phyloP scores from a whole-genome alignment of 2,888 invertebrate genomes.

The Galerucella nymphaeae region DNA sequence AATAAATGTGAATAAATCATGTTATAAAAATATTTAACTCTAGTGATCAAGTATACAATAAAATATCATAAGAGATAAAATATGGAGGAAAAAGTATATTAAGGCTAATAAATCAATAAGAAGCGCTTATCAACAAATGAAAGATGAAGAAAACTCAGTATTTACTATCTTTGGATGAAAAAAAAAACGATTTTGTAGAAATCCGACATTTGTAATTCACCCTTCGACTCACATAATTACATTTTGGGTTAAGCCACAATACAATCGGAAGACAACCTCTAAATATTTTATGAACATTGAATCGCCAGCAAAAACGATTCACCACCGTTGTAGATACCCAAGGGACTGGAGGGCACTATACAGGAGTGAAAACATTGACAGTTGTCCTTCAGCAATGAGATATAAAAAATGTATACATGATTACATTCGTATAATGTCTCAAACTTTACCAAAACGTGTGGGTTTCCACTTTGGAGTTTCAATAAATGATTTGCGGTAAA shows the following conservation, averaged over 20 bases:
- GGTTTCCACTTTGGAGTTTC: conserved; percentile 4
- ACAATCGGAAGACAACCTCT: conserved; percentile 37
- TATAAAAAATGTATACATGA: conserved; percentile 18
- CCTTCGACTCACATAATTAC: conserved; percentile 12
- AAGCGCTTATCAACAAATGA: too few relatives aligned
- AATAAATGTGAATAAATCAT: too few relatives aligned
- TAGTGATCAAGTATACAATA: too few relatives aligned
- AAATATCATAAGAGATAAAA: too few relatives aligned
- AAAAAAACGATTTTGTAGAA: not conserved
- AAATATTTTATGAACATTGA: conserved; percentile 60
- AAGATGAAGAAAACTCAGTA: too few relatives aligned
- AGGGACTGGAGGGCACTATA: conserved; percentile 38
- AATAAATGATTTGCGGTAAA: conserved; percentile 6
- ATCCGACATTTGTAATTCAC: conserved; percentile 12
- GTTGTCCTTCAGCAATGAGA: conserved; percentile 13
- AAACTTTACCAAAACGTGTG: not conserved
- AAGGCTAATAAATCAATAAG: too few relatives aligned
- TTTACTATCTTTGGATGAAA: not conserved
- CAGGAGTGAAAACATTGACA: conserved; percentile 25
- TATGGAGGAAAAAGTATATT: too few relatives aligned
- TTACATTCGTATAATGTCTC: conserved; percentile 18
- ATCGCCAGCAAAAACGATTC: conserved; percentile 54
- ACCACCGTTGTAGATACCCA: conserved; percentile 50
- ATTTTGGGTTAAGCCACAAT: conserved; percentile 6
- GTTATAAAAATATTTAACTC: too few relatives aligned